Conservation (phyloP, 2,888 invertebrate species). For the Temnothorax rugatulus region DNA sequence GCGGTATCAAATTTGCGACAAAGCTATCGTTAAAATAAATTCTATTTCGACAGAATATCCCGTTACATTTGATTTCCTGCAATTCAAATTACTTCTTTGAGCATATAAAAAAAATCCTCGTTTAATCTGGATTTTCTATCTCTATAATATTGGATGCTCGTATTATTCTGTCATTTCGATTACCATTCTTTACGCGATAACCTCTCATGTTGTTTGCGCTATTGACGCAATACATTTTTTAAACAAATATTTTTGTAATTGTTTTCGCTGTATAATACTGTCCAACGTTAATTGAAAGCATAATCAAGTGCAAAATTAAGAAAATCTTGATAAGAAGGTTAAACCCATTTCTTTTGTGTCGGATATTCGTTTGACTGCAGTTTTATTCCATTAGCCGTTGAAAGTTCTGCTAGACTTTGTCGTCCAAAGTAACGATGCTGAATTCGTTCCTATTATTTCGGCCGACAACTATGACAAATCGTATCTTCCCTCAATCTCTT, state of each 20-base stretch:
- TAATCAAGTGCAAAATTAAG: not conserved
- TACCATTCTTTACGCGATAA: not conserved
- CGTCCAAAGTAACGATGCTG: conserved; percentile 14
- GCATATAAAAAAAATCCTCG: conserved; percentile 21
- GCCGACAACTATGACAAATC: conserved; percentile 64
- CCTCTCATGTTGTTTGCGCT: not conserved
- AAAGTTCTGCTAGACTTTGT: conserved; percentile 6
- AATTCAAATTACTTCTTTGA: conserved; percentile 31
- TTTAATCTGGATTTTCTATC: conserved; percentile 19
- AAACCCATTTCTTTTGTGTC: not conserved
- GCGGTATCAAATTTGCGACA: conserved; percentile 19
- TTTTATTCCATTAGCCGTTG: conserved; percentile 25
- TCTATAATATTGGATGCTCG: conserved; percentile 18
- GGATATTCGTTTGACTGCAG: not conserved
- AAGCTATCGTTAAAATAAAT: conserved; percentile 39
- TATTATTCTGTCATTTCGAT: conserved; percentile 22
- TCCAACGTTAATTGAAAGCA: not conserved
- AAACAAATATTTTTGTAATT: not conserved
- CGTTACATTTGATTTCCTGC: conserved; percentile 18
- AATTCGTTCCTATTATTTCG: conserved; percentile 64
- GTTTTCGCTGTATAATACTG: not conserved
- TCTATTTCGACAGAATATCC: conserved; percentile 26
- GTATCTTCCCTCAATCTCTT: not conserved
- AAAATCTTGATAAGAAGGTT: not conserved
- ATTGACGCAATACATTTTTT: not conserved